Conservation (phyloP, 2,888 invertebrate species). For the Dasypogon diadema region DNA sequence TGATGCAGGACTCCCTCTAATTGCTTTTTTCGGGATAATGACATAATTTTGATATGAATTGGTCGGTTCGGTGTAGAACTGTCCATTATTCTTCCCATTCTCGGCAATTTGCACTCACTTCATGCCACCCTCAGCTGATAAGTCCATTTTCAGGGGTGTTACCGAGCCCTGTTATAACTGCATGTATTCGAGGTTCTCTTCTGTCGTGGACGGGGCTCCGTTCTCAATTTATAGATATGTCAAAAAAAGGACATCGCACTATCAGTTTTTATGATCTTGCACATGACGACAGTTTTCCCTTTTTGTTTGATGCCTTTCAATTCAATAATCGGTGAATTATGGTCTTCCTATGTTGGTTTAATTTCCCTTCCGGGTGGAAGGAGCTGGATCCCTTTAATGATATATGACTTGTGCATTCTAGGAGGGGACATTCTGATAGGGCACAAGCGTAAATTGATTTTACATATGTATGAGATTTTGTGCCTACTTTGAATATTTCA, state of each 20-base stretch:
- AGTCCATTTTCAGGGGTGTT: slow-evolving; percentile 44
- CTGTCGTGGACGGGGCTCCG: not conserved
- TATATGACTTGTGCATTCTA: slow-evolving; percentile 8
- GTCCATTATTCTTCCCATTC: slow-evolving; percentile 46
- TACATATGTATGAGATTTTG: slow-evolving; percentile 13
- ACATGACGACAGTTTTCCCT: slow-evolving; percentile 55
- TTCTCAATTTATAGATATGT: slow-evolving; percentile 53
- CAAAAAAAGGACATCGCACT: slow-evolving; percentile 53
- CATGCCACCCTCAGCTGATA: slow-evolving; percentile 9
- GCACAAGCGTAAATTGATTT: slow-evolving; percentile 4
- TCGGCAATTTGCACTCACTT: slow-evolving; percentile 35
- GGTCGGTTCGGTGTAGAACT: not conserved
- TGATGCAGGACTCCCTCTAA: slow-evolving; percentile 4
- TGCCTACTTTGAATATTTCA: not conserved
- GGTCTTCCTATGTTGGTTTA: slow-evolving; percentile 50
- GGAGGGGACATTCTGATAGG: not conserved
- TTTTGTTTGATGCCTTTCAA: slow-evolving; percentile 52
- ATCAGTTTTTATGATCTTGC: slow-evolving; percentile 56
- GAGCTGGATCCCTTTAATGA: not conserved
- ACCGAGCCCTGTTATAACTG: slow-evolving; percentile 46
- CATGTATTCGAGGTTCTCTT: slow-evolving; percentile 21
- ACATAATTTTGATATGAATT: slow-evolving; percentile 41
- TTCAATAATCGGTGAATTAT: slow-evolving; percentile 56
- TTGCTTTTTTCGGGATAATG: slow-evolving; percentile 34
- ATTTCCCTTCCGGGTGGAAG: slow-evolving; percentile 35